Conservation (phyloP, 64 coral and sea anemone genomes). For the Hydrozoanthus tunicans region DNA sequence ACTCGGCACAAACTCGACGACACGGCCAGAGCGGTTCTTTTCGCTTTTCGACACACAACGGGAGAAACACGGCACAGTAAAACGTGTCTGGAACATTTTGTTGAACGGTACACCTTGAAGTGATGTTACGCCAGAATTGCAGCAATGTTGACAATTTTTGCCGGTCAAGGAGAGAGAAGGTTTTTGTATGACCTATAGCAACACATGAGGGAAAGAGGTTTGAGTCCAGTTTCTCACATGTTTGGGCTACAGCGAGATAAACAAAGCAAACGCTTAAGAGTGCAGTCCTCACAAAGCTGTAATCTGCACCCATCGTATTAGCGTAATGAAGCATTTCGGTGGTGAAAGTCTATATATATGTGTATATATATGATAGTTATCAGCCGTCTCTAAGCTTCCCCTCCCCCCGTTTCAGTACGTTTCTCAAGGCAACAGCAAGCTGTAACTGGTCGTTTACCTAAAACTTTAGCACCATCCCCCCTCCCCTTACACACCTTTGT, state of each 20-base stretch:
- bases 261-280: not conserved
- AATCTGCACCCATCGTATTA: not conserved
- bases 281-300: not conserved
- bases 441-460: too few species aligned
- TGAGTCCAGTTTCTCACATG: constrained; percentile 19
- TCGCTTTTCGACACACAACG: constrained; percentile 5
- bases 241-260: not conserved
- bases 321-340: too few species aligned
- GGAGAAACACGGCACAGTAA: constrained; percentile 29
- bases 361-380: too few species aligned
- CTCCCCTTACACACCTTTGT: too few species aligned
- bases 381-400: too few species aligned
- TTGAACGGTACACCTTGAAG: not conserved
- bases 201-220: constrained; percentile 22
- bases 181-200: constrained; percentile 10
- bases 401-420: too few species aligned
- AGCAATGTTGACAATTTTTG: not conserved
- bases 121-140: not conserved
- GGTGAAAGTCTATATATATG: too few species aligned
- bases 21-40: constrained; percentile 22
- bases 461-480: too few species aligned
- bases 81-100: not conserved
- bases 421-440: too few species aligned
- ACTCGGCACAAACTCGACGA: constrained; percentile 34
- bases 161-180: constrained; percentile 6